Evolutionary conservation across 2,113 vertebrate genomes (phyloP).

Genomic region (Nothobranchius kuhntae): DNA sequence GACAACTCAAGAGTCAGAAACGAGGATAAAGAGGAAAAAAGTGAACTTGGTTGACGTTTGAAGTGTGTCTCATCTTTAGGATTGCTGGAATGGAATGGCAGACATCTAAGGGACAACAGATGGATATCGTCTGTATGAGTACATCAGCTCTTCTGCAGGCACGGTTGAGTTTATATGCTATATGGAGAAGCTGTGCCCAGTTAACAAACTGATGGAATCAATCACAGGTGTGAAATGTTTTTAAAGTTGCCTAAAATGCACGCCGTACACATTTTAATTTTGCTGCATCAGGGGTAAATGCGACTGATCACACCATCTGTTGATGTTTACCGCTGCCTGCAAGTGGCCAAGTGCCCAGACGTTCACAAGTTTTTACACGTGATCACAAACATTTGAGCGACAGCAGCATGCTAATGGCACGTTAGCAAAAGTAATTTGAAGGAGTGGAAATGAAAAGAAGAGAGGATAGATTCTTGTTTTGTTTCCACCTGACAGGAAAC

Average conservation of each 20-base stretch:
- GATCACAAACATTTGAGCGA: constrained; percentile 47
- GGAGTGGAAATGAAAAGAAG: constrained; percentile 65
- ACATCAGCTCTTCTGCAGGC: constrained; percentile 29
- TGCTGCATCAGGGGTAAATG: constrained; percentile 40
- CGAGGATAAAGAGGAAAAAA: constrained; percentile 8
- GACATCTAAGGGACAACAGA: constrained; percentile 29
- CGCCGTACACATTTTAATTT: constrained; percentile 45
- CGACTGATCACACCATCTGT: constrained; percentile 47
- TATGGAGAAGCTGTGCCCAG: constrained; percentile 40
- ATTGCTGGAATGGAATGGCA: constrained; percentile 13
- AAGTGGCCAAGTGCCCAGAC: constrained; percentile 8
- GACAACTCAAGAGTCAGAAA: constrained; percentile 18
- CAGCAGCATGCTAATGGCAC: constrained; percentile 56
- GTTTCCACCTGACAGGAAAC: constrained; percentile 58
- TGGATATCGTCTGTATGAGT: constrained; percentile 47
- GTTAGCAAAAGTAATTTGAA: constrained; percentile 66
- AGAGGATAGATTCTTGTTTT: constrained; percentile 68
- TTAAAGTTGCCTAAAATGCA: constrained; percentile 37
- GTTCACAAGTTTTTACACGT: constrained; percentile 33
- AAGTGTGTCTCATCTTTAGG: not conserved
- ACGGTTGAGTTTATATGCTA: constrained; percentile 27
- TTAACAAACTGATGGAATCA: constrained; percentile 53
- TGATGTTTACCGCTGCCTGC: constrained; percentile 23
- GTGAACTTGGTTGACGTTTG: not conserved
- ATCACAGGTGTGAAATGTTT: constrained; percentile 55